These are phyloP conservation scores for Galeopterus variegatus DNA, from an alignment of 2,113 vertebrate genomes.

Conservation along the genomic window DNA sequence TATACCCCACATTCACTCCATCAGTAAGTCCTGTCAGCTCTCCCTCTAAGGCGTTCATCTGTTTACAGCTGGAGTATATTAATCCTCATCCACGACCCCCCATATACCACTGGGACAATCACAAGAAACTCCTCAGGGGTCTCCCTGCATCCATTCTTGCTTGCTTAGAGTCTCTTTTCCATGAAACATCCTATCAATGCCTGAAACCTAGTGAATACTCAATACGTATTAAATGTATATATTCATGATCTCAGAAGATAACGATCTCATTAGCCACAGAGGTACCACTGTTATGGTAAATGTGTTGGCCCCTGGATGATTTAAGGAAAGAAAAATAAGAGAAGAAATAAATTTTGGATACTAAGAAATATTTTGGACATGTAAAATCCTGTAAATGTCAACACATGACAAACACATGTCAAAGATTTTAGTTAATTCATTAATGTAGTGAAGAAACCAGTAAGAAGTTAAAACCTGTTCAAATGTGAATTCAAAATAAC, in stretches of 20 bases:
- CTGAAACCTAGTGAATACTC: neutral
- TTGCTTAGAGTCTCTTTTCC: neutral
- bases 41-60: neutral
- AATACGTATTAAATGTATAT: neutral
- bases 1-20: neutral
- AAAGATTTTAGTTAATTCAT: constrained; percentile 20
- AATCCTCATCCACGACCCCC: neutral
- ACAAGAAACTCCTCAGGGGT: neutral
- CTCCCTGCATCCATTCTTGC: neutral
- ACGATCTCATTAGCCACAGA: neutral
- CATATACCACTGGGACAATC: no score
- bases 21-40: neutral
- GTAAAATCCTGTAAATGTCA: neutral
- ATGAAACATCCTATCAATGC: neutral
- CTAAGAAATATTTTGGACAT: neutral
- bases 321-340: neutral
- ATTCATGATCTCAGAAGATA: neutral
- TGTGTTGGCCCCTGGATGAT: neutral
- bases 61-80: neutral
- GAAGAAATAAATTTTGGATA: neutral
- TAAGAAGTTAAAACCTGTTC: constrained; percentile 22
- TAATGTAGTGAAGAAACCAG: neutral
- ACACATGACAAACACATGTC: neutral
- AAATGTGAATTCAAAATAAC: constrained; percentile 16
- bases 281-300: neutral